A percentile compares a stretch with the other conserved stretches of the same genome.
Conservation (phyloP, 1,140 invertebrate genomes). For the Melipona quadrifasciata region DNA sequence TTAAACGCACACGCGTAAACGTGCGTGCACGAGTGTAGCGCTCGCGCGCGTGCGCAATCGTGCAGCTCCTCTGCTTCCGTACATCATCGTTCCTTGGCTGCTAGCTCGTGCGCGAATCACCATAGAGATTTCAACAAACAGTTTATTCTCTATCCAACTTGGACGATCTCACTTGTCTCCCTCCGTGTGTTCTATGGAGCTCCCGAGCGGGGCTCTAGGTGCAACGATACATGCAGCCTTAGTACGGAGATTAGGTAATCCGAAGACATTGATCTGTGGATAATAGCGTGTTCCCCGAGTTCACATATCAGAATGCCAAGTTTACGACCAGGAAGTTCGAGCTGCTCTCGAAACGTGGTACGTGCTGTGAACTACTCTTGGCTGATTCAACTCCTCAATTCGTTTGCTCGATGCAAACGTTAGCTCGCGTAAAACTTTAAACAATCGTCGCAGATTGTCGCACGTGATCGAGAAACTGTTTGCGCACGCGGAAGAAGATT, state of each 20-base stretch:
- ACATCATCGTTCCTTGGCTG: constrained; percentile 13
- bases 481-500: background rate
- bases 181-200: background rate
- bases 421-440: too few species aligned
- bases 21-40: background rate
- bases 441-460: too few species aligned
- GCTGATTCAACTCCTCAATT: background rate
- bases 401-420: background rate
- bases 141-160: too few species aligned
- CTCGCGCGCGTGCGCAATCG: background rate
- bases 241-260: background rate
- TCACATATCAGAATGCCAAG: background rate
- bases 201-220: background rate
- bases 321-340: background rate
- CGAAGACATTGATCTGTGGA: constrained; percentile 12
- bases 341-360: background rate
- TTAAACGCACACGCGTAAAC: constrained; percentile 38
- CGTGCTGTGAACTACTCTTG: background rate
- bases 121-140: background rate
- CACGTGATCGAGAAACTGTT: background rate
- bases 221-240: background rate
- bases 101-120: background rate
- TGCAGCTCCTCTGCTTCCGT: constrained; percentile 16
- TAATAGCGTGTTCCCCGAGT: background rate
- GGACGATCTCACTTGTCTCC: background rate